Base-by-base conservation (phyloP, 2,888 invertebrate genomes). In the Trisateles emortualis region DNA sequence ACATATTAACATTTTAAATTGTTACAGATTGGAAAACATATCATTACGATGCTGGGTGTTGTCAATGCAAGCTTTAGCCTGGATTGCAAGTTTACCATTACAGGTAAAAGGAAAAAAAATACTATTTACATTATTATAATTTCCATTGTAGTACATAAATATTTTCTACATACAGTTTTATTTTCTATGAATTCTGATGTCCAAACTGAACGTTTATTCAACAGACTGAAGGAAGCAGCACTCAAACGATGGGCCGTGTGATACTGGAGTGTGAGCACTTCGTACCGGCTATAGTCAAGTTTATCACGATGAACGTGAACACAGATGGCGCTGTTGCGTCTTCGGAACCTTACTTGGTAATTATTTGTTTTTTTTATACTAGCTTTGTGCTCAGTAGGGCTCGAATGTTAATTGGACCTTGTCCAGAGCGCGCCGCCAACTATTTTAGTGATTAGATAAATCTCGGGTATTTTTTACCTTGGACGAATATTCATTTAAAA, bases 21-120 rank as follows among this genome's bases (percentile, higher is more conserved):
- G 19, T 80, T 79, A 13, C 83, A 92, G 92, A 46, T 76, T 91
- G 56, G 89, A 92, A 66, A 86, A 86, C 59, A 81, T 92, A 52
- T 85, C 91, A 9, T 74, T 92, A n/a, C 93, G 96, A 53, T 96
- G 96, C 57, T 97, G 97, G 97, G 96, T 96, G 71, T 91, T 96
- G 22, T 95, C 96, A 0, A 94, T 97, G 83, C 96, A 97, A 78
- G 95, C 95, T 10, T 85, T 97, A 42, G 96, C 96, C 0, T 92
- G 96, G 79, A 94, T 96, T 40, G 95, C 96, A 45, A 96, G 96
- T 52, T 71, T 90, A 43, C 90, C 91, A 0, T 49, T 92, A 47
- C 86, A 87, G 84, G 90, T 59, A 52, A 41, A 39, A 3, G 22
- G 3, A 3, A 22, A 10, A 13, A 19, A 35, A 29, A 14, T 38